phyloP scores from a whole-genome alignment of 92 coral and sea anemone species.

The Phenganax subtilis region DNA sequence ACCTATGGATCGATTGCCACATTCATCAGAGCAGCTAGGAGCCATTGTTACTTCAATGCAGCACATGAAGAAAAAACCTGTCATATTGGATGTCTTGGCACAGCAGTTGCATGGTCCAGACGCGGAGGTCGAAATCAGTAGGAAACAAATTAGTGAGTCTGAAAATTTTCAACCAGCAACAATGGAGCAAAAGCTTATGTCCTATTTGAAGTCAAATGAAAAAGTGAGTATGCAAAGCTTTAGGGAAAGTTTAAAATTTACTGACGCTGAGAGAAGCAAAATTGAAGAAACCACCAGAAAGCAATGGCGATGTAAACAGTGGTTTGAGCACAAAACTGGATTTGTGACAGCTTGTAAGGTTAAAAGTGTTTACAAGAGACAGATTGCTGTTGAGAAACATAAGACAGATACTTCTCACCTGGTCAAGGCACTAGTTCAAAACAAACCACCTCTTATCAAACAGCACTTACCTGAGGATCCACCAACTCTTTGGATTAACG shows the following conservation, averaged over 20 bases:
- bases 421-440: constrained; percentile 51
- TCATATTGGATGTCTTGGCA: background rate
- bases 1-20: background rate
- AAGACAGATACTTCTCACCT: constrained; percentile 48
- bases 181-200: background rate
- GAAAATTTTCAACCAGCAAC: background rate
- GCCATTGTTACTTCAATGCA: background rate
- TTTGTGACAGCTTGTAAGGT: constrained; percentile 63
- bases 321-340: constrained; percentile 58
- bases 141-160: background rate
- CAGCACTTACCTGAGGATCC: background rate
- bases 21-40: background rate
- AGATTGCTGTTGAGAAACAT: constrained; percentile 57
- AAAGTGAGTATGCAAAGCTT: background rate
- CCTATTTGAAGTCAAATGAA: background rate
- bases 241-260: constrained; percentile 34
- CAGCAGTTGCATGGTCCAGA: background rate
- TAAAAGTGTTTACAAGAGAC: constrained; percentile 64
- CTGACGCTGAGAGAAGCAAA: constrained; percentile 51
- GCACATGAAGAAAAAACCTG: background rate
- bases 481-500: constrained; percentile 14
- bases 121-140: background rate
- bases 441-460: background rate
- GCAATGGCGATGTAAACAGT: constrained; percentile 66
- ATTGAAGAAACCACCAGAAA: constrained; percentile 47